Evolutionary conservation across 2,797 vertebrate genomes (phyloP), one percentile per base, ranked within the genome.

Genomic region (Hylomyscus alleni): DNA sequence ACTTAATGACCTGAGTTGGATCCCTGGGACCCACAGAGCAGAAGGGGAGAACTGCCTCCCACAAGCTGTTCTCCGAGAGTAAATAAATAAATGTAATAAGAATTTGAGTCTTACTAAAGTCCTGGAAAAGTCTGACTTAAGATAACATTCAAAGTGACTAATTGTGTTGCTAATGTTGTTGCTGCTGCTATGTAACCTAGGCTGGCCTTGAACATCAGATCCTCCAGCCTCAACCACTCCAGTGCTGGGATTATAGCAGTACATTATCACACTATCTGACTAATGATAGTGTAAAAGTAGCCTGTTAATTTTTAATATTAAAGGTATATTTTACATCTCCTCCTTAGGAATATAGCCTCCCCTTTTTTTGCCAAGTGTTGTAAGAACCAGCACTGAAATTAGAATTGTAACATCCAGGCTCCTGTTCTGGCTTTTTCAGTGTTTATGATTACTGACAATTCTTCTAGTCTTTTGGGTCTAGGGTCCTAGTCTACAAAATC

Each of bases 81-180:
- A 9, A 44, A 83, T 29, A 29, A 13, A 84, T 84, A 13, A 50
- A 85, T 50, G 44, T 31, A 47, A 31, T 65, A 34, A 94, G 54
- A 96, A 75, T 72, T 58, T 81, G 44, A 56, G 75, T 72, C 54
- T 75, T 91, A 15, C 60, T 89, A 73, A 95, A 91, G 60, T 91
- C 52, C 73, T 84, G 54, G 76, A 12, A 82, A 52, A 85, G 91
- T 90, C 37, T 90, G 77, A 34, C 88, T 94, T 73, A 92, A 92
- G 56, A 91, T 62, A 26, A 4, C 15, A 93, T 56, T 47, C 20
- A 52, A n/a, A 84, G 62, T 60, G 47, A 89, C 67, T 80, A 80
- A 84, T 12, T 60, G 73, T 91, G 90, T 86, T 85, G 26, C 6
- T 82, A 14, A 20, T 76, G 10, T 8, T 62, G 37, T n/a, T 47